Evolutionary conservation across 2,797 vertebrate species (phyloP).

Genomic region (Chromobotia macracanthus): DNA sequence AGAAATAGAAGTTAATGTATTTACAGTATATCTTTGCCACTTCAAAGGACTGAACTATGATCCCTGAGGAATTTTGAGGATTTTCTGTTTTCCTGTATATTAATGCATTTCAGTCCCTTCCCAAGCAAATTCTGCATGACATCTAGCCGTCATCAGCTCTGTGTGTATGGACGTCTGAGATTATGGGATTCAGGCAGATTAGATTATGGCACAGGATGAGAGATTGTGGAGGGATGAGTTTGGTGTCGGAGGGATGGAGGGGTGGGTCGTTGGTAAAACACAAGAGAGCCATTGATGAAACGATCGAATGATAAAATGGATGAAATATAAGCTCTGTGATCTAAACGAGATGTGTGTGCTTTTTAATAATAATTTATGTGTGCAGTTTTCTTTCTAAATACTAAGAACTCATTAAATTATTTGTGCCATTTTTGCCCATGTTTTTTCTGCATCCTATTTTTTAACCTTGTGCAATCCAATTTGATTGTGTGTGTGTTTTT

Average conservation of each 20-base stretch:
- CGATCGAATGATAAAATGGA: conserved; percentile 19
- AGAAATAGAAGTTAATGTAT: conserved; percentile 12
- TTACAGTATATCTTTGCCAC: conserved; percentile 1
- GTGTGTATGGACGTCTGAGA: conserved; percentile 46
- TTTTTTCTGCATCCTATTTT: background rate
- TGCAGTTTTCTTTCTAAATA: too few species aligned
- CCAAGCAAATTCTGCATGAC: conserved; percentile 43
- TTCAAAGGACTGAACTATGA: background rate
- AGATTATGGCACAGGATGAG: conserved; percentile 52
- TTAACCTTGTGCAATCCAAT: too few species aligned
- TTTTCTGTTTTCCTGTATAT: background rate
- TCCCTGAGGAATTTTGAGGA: background rate
- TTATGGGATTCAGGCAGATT: conserved; percentile 51
- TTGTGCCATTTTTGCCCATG: background rate
- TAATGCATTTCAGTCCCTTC: conserved; percentile 6
- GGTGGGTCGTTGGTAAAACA: conserved; percentile 10
- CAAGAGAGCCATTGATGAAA: conserved; percentile 13
- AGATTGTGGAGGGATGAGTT: conserved; percentile 22
- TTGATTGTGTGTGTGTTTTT: background rate
- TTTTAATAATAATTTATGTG: background rate
- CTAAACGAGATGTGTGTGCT: background rate
- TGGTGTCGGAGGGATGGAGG: background rate
- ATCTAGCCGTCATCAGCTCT: conserved; percentile 11
- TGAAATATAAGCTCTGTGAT: background rate
- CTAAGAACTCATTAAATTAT: too few species aligned